Evolutionary conservation across 2,888 invertebrate species (phyloP), one percentile per base, ranked within the genome.

Genomic region (Gryllus longicercus): DNA sequence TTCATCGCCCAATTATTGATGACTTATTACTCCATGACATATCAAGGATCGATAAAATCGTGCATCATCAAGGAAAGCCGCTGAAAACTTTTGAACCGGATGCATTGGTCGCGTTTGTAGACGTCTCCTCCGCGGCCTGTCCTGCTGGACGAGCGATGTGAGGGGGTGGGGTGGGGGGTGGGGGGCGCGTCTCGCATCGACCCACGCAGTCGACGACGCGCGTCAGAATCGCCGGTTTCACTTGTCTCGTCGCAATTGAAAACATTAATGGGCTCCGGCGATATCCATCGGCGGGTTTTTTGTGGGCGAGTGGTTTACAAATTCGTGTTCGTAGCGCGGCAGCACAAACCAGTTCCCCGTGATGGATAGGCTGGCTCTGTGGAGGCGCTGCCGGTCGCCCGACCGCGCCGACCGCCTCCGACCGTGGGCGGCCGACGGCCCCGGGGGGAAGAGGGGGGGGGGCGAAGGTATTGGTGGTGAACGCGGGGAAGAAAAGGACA

Each of bases 201-300:
- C 38, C 38, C 38, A 38, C 38, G 38, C 38, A 38, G 38, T 38
- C 38, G 63, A 63, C 14, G n/a, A 14, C 63, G 63, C 63, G 63
- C 63, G n/a, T 63, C 16, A n/a, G 16, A 18, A 63, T 63, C 63
- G 14, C 63, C 63, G n/a, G 16, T 63, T 63, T 63, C 63, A 63
- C 63, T 63, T 63, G 16, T 63, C 63, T 63, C 63, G 63, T 63
- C 63, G 63, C 63, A 63, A 63, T 63, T 63, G 63, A n/a, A 63
- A 63, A 63, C 63, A 63, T 63, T 14, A 63, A 18, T 63, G 63
- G 63, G 16, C 63, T 63, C 16, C n/a, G 14, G 14, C 63, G 63
- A 63, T 63, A 63, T 4, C 14, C 63, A 63, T 63, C 63, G 63
- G 63, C 16, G n/a, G 38, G 38, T 38, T 38, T 38, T 21, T 38